phyloP scores from a whole-genome alignment of 2,888 invertebrate genomes.

The Netelia virgata region DNA sequence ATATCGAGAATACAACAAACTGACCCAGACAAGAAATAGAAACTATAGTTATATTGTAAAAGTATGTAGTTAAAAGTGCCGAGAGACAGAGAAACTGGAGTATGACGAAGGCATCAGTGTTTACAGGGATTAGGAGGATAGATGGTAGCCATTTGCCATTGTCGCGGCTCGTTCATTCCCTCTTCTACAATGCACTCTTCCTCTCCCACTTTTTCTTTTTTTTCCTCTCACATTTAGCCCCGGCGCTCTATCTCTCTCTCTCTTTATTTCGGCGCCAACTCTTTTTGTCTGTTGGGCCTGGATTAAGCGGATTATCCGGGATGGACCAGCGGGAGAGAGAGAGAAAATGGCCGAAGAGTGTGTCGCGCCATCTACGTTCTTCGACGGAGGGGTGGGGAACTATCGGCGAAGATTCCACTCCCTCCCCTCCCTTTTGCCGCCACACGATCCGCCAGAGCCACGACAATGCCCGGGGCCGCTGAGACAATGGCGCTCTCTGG shows the following conservation, averaged over 20 bases:
- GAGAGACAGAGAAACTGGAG: slow-evolving; percentile 60
- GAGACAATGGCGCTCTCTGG: slow-evolving; percentile 47
- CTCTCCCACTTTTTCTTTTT: slow-evolving; percentile 70
- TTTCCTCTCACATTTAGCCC: slow-evolving; percentile 75
- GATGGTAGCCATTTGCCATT: slow-evolving; percentile 71
- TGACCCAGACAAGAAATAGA: slow-evolving; percentile 1
- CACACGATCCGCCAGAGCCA: slow-evolving; percentile 20
- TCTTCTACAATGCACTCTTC: slow-evolving; percentile 22
- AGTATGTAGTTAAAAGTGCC: neutral
- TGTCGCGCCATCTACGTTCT: slow-evolving; percentile 34
- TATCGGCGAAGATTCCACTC: slow-evolving; percentile 28
- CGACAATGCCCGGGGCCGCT: slow-evolving; percentile 35
- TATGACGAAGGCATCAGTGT: slow-evolving; percentile 75
- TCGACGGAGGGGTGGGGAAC: slow-evolving; percentile 30
- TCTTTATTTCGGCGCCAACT: slow-evolving; percentile 81
- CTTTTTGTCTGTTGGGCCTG: slow-evolving; percentile 78
- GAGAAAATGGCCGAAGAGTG: slow-evolving; percentile 47
- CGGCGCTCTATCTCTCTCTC: slow-evolving; percentile 66
- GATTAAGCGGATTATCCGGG: slow-evolving; percentile 78
- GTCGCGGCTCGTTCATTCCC: slow-evolving; percentile 23
- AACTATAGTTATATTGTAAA: neutral
- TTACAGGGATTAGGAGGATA: slow-evolving; percentile 78
- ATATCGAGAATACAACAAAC: neutral
- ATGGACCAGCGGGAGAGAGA: slow-evolving; percentile 64
- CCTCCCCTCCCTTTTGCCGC: neutral